Percentiles rank a stretch among this genome's conserved stretches.
phyloP scores from a whole-genome alignment of 2,888 invertebrate genomes.

The Xestia sexstrigata region DNA sequence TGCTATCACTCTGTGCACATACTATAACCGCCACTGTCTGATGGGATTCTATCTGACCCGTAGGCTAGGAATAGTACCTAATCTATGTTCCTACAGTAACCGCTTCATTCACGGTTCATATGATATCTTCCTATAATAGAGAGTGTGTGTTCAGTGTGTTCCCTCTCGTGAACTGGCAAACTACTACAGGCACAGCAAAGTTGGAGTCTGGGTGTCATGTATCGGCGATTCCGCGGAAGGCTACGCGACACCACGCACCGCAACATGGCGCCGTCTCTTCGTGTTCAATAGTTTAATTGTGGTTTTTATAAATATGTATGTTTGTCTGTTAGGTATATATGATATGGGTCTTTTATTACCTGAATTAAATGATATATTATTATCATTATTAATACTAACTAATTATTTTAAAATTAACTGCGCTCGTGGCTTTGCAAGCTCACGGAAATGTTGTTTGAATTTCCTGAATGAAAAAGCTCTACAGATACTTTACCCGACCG shows the following conservation, averaged over 20 bases:
- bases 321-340: no score
- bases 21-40: slow-evolving; percentile 12
- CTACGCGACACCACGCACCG: no score
- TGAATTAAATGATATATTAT: no score
- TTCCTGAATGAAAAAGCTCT: slow-evolving; percentile 2
- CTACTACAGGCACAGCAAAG: neutral
- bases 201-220: neutral
- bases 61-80: slow-evolving; percentile 4
- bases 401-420: neutral
- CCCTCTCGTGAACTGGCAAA: neutral
- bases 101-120: slow-evolving; percentile 13
- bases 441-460: neutral
- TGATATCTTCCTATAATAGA: neutral
- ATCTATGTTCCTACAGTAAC: neutral
- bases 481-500: neutral
- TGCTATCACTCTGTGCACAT: slow-evolving; percentile 1
- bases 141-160: neutral
- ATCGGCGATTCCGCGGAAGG: no score
- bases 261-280: no score
- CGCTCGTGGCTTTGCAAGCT: neutral
- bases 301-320: no score
- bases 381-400: no score
- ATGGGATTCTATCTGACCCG: slow-evolving; percentile 25
- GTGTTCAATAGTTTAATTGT: no score
- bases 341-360: no score